Conservation (phyloP, 2,797 vertebrate genomes). For the Anisognathus igniventris region DNA sequence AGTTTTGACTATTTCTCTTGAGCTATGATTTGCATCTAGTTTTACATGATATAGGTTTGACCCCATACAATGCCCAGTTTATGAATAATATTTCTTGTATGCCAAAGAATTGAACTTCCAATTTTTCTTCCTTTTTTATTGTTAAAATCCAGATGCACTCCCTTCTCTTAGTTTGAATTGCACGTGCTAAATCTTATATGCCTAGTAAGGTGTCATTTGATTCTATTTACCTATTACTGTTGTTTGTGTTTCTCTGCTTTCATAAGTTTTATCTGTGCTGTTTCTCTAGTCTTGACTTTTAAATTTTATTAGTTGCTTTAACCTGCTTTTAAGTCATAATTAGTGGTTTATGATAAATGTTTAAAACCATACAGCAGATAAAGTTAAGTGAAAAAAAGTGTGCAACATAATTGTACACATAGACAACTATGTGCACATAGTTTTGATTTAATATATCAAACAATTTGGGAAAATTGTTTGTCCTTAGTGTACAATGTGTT, state of each 20-base stretch:
- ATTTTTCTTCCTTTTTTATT: not conserved
- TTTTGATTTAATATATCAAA: not conserved
- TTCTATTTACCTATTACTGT: not conserved
- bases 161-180: not conserved
- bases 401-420: not conserved
- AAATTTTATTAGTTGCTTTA: not conserved
- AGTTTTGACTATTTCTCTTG: not conserved
- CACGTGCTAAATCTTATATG: accelerated
- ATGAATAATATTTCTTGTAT: not conserved
- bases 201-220: not conserved
- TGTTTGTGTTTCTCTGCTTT: not conserved
- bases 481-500: not conserved
- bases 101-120: not conserved
- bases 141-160: not conserved
- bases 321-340: not conserved
- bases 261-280: not conserved
- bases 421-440: not conserved
- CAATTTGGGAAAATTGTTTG: not conserved
- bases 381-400: not conserved
- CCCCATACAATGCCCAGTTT: not conserved
- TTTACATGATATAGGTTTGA: not conserved
- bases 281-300: not conserved
- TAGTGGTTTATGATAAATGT: not conserved
- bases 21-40: not conserved
- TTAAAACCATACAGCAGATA: not conserved